Percentiles rank a stretch among this genome's conserved stretches.
Conservation (phyloP, 2,113 vertebrate species). For the Nyctereutes procyonoides region DNA sequence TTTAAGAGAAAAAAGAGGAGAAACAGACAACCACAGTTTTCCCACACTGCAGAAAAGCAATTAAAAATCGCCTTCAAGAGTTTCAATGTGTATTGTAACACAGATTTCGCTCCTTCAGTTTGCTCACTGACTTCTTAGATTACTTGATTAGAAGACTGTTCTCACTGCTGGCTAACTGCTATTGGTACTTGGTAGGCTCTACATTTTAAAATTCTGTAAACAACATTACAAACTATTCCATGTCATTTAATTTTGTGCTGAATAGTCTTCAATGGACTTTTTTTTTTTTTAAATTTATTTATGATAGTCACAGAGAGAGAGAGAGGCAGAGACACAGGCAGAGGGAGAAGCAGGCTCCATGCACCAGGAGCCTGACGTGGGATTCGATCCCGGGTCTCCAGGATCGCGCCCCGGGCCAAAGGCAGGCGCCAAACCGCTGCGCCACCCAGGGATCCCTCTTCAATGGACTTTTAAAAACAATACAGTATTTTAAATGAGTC, state of each 20-base stretch:
- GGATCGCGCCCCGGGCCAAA: no score
- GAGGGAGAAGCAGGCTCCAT: no score
- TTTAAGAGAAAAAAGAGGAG: constrained; percentile 84
- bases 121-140: constrained; percentile 76
- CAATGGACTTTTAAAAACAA: constrained; percentile 89
- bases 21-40: constrained; percentile 80
- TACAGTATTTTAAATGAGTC: constrained; percentile 87
- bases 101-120: constrained; percentile 77
- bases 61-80: constrained; percentile 72
- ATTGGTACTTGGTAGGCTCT: constrained; percentile 80
- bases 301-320: no score
- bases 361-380: no score
- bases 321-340: no score
- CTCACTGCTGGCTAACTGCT: constrained; percentile 78
- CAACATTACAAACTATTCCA: constrained; percentile 87
- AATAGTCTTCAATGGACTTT: constrained; percentile 87
- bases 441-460: no score
- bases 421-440: no score
- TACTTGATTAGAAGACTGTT: constrained; percentile 79
- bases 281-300: no score
- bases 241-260: constrained; percentile 88
- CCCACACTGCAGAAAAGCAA: constrained; percentile 67
- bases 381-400: no score
- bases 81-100: constrained; percentile 70
- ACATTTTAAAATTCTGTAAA: constrained; percentile 86